These are phyloP conservation scores for Stenopsyche tienmushanensis DNA, from an alignment of 1,140 invertebrate genomes.

Conservation along the genomic window DNA sequence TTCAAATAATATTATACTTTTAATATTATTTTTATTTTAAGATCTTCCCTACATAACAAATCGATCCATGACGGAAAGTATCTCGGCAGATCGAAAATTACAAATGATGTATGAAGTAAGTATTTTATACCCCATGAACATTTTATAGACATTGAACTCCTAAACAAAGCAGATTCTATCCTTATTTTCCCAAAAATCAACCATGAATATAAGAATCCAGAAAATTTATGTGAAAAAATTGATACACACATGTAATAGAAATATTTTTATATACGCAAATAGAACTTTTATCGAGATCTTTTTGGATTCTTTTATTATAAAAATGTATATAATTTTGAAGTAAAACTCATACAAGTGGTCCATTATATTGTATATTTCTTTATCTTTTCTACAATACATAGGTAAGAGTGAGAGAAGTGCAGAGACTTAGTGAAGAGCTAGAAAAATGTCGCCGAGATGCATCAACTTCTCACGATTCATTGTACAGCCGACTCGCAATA, in stretches of 20 bases:
- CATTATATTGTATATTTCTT: conserved; percentile 1
- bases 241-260: too few relatives aligned
- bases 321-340: background rate
- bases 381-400: conserved; percentile 32
- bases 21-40: conserved; percentile 1
- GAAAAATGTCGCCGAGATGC: conserved; percentile 42
- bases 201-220: too few relatives aligned
- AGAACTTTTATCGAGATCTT: too few relatives aligned
- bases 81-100: background rate
- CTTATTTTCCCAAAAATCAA: too few relatives aligned
- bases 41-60: background rate
- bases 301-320: conserved; percentile 1
- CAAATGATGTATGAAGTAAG: conserved; percentile 7
- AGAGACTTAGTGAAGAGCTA: conserved; percentile 48
- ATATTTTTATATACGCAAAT: too few relatives aligned
- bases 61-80: background rate
- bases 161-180: too few relatives aligned
- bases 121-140: too few relatives aligned
- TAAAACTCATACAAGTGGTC: too few relatives aligned
- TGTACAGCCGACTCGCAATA: conserved; percentile 52
- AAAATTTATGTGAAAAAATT: too few relatives aligned
- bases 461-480: conserved; percentile 47
- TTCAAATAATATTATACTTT: background rate
- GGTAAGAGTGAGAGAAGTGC: conserved; percentile 52
- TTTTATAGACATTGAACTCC: too few relatives aligned